Evolutionary conservation across 2,888 invertebrate genomes (phyloP).

Genomic region (Podabrus alpinus): DNA sequence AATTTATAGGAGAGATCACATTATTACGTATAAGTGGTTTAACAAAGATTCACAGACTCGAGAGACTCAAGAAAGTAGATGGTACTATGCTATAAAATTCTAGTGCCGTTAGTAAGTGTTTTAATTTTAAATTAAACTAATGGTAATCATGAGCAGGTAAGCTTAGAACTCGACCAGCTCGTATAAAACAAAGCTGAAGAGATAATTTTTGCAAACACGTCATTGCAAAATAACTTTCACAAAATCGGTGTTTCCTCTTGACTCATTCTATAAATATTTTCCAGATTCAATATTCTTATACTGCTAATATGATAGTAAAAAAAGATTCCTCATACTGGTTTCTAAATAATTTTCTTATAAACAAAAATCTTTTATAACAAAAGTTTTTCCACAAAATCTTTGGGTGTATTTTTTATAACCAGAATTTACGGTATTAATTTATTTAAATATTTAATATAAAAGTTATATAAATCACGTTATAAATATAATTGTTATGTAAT

Average conservation of each 20-base stretch:
- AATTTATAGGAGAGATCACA: neutral
- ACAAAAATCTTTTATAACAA: neutral
- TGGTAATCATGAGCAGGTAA: neutral
- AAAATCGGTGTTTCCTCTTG: neutral
- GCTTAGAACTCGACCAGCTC: neutral
- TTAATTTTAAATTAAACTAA: neutral
- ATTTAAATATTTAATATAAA: neutral
- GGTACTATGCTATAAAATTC: neutral
- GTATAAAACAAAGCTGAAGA: neutral
- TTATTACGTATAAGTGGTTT: neutral
- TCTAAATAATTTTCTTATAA: neutral
- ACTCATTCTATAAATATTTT: neutral
- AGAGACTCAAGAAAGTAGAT: neutral
- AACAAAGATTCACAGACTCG: neutral
- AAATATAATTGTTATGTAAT: neutral
- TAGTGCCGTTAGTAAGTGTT: neutral
- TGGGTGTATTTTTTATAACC: neutral
- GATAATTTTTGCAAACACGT: no score
- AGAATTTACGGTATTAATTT: neutral
- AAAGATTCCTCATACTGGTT: neutral
- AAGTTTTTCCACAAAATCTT: neutral
- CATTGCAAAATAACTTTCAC: neutral
- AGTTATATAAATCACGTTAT: neutral
- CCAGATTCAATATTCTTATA: neutral
- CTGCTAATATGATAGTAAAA: neutral